These are phyloP conservation scores for Lampris incognitus DNA, from an alignment of 2,113 vertebrate species.

Conservation along the genomic window DNA sequence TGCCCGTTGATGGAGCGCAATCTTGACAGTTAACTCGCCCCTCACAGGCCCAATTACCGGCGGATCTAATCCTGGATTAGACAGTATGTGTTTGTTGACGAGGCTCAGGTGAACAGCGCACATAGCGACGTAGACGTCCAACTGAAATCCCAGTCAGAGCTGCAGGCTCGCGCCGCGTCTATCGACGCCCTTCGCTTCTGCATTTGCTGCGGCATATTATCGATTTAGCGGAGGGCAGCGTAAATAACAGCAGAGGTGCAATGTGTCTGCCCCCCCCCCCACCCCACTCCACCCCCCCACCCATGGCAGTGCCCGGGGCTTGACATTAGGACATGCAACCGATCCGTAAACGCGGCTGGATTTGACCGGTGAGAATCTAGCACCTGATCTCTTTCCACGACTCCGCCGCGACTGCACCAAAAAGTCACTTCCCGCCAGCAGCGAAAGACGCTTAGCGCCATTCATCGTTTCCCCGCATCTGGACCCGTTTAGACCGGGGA, in stretches of 20 bases:
- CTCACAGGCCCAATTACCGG: slow-evolving; percentile 61
- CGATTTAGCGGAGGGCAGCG: slow-evolving; percentile 50
- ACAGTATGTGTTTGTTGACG: slow-evolving; percentile 73
- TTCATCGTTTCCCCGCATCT: slow-evolving; percentile 40
- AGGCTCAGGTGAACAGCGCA: slow-evolving; percentile 39
- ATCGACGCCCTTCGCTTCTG: slow-evolving; percentile 67
- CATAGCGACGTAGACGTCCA: slow-evolving; percentile 67
- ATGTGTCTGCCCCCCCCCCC: slow-evolving; percentile 16
- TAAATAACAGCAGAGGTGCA: slow-evolving; percentile 46
- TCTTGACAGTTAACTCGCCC: slow-evolving; percentile 65
- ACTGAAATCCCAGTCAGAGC: slow-evolving; percentile 59
- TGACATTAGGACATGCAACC: slow-evolving; percentile 38
- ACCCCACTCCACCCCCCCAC: no score
- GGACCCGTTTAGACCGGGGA: slow-evolving; percentile 27
- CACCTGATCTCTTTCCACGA: slow-evolving; percentile 49
- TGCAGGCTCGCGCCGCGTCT: slow-evolving; percentile 48
- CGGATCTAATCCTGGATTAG: slow-evolving; percentile 70
- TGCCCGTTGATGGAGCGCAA: slow-evolving; percentile 52
- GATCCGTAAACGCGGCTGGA: slow-evolving; percentile 41
- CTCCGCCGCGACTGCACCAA: slow-evolving; percentile 38
- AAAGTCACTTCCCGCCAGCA: slow-evolving; percentile 32
- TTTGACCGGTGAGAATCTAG: slow-evolving; percentile 50
- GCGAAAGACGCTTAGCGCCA: slow-evolving; percentile 35
- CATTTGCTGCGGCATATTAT: slow-evolving; percentile 72
- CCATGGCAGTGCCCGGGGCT: slow-evolving; percentile 28